Base-by-base conservation (phyloP, 2,113 vertebrate species). In the Delphinus delphis region DNA sequence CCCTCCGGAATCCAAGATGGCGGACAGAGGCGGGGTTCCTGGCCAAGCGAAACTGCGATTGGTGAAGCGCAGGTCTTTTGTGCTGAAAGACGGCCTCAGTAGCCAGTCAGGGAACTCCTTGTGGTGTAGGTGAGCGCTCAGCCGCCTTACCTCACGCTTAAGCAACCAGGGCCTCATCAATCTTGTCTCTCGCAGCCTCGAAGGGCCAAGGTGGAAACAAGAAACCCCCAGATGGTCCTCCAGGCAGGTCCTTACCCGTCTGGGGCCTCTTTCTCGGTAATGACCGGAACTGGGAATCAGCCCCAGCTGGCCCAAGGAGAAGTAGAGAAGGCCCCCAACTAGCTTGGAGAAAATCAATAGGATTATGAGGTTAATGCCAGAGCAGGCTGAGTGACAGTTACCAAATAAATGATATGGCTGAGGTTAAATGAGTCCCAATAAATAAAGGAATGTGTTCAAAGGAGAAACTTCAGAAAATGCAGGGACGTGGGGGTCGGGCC, bases 371-470 rank as follows among this genome's bases (percentile, higher is more conserved):
- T 98, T 98, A 98, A 98, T 98, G 97, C 98, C 1, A 71, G 98
- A 98, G 98, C 98, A 98, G 98, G 97, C 98, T 93, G 98, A 98
- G 97, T 98, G 98, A 98, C 98, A 98, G 98, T 98, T 98, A 98
- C 98, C 98, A 98, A 98, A 98, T 98, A 98, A 98, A 98, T 98
- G 98, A 98, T 98, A 98, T 97, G 97, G 97, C 96, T 95, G 97
- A 97, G 98, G 98, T 99, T 98, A 98, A 98, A 98, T 98, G 98
- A 99, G 98, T 98, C 73, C 83, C 97, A 98, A 98, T 98, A 98
- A 98, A 98, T 98, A 98, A 98, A 96, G 93, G 97, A 77, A 96
- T 53, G n/a, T 95, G 97, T 98, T 98, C 96, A 97, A 97, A 97
- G 96, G 95, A 84, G 74, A 94, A 94, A 88, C 87, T 80, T 96